Evolutionary conservation across 2,888 invertebrate species (phyloP), one percentile per base, ranked within the genome.

Genomic region (Mactromeris polynyma): DNA sequence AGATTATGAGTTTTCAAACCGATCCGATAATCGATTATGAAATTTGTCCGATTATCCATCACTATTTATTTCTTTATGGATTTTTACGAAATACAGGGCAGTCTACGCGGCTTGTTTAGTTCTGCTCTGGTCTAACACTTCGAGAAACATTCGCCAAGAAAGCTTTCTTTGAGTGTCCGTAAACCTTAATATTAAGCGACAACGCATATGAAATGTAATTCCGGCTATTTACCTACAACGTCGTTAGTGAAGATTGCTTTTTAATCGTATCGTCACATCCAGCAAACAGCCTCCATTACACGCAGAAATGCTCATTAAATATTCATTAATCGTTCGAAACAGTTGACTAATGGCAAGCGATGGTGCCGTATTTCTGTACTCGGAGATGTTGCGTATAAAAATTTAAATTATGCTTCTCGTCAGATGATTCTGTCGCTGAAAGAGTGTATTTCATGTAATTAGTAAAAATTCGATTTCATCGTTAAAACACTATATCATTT

Each of bases 261-360:
- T 82, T 82, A 82, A 82, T 64, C 14, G 36, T 40, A n/a, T 82
- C 64, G 54, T 64, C 54, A 40, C 64, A 38, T 31, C 11, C 38
- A 64, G 31, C 26, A 36, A 64, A 64, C 54, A 38, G n/a, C 36
- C 14, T 82, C 38, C 64, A 64, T 82, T 82, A 82, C 64, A 64
- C 64, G 64, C 64, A 58, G 64, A 58, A 64, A 64, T 82, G n/a
- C 82, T 64, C 38, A 58, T 82, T 54, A 82, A 82, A 38, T 64
- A 9, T 21, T 38, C 64, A 64, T 82, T 82, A 64, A 82, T 82
- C 36, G 33, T 64, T 26, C 9, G 40, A 2, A 64, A 36, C 14
- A 14, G 26, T 19, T 33, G 73, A 36, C 17, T 33, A 73, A 73
- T 73, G 73, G 26, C 73, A 33, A 26, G 17, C 14, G 73, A 73